Evolutionary conservation across 2,113 vertebrate species (phyloP).

Genomic region (Psilopogon haemacephalus): DNA sequence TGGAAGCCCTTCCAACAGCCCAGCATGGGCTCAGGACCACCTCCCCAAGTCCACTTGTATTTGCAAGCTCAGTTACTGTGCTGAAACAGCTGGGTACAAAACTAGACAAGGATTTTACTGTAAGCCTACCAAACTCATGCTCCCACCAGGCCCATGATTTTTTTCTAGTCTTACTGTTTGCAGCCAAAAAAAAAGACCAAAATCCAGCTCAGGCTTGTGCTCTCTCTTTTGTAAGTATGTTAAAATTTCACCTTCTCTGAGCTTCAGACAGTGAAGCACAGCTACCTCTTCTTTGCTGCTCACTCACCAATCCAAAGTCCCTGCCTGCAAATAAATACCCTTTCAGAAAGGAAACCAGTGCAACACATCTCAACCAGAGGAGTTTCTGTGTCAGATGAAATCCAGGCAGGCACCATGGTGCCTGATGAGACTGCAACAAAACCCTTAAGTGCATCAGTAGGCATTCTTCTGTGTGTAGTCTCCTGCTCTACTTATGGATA

Average conservation of each 20-base stretch:
- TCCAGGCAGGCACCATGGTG: slow-evolving; percentile 70
- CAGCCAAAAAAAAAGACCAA: background rate
- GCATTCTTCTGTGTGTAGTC: slow-evolving; percentile 59
- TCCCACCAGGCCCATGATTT: background rate
- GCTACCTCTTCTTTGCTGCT: background rate
- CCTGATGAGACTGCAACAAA: slow-evolving; percentile 74
- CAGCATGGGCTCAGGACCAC: background rate
- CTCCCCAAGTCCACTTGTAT: background rate
- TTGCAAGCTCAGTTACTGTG: background rate
- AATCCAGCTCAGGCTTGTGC: background rate
- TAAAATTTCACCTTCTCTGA: background rate
- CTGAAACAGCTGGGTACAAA: background rate
- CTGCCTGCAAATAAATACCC: slow-evolving; percentile 3
- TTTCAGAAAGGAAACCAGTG: slow-evolving; percentile 43
- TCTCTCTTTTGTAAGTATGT: background rate
- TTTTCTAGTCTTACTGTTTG: background rate
- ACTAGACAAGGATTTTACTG: accelerated
- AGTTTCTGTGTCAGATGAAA: slow-evolving; percentile 67
- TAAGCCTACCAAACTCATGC: background rate
- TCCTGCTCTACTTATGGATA: slow-evolving; percentile 68
- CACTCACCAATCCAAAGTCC: background rate
- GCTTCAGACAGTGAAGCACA: background rate
- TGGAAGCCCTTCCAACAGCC: background rate
- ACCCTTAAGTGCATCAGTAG: slow-evolving; percentile 71
- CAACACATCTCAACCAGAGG: slow-evolving; percentile 35